Percentiles rank a stretch among this genome's conserved stretches.
Evolutionary conservation across 2,113 vertebrate genomes (phyloP).

Genomic region (Ochotona princeps): DNA sequence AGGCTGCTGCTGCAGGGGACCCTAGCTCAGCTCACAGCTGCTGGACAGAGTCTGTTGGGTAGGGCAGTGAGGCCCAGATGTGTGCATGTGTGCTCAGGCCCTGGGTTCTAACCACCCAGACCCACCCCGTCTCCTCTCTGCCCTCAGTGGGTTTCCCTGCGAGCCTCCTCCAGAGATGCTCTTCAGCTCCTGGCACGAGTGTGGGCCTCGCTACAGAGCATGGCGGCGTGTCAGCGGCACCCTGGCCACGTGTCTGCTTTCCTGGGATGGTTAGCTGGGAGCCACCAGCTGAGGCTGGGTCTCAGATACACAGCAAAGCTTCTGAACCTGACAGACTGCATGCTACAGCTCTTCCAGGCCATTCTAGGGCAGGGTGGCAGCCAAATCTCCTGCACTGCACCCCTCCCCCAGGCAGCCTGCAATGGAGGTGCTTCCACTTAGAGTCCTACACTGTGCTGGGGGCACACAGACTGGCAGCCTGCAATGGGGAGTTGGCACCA

Average conservation of each 20-base stretch:
- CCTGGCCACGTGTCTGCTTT: too few species aligned
- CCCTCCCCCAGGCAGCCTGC: neutral
- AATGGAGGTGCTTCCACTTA: too few species aligned
- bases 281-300: neutral
- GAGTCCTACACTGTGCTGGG: too few species aligned
- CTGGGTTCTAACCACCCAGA: too few species aligned
- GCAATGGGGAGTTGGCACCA: neutral
- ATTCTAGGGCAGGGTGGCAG: neutral
- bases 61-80: neutral
- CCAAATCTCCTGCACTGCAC: neutral
- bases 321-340: neutral
- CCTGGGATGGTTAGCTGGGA: neutral
- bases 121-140: too few species aligned
- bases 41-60: neutral
- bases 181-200: neutral
- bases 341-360: neutral
- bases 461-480: neutral
- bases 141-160: neutral
- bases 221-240: too few species aligned
- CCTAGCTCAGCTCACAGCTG: too few species aligned
- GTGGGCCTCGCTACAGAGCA: neutral
- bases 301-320: neutral
- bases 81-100: neutral
- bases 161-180: neutral
- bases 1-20: neutral